Base-by-base conservation (phyloP, 35 echinoderm and acorn worm species). In the Apostichopus parvimensis region DNA sequence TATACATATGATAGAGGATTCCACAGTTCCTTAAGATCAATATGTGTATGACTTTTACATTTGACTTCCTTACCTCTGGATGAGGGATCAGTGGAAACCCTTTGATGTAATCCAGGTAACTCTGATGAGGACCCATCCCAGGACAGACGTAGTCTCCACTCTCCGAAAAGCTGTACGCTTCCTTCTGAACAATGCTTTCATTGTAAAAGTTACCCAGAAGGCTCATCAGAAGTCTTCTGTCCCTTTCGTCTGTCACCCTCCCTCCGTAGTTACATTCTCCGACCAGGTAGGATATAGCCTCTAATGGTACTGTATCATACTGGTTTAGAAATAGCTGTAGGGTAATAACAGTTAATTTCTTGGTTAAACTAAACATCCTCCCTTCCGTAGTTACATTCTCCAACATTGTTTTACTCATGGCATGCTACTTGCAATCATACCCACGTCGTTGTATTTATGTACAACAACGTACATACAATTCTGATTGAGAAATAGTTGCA, bases 251-350 rank as follows among this genome's bases (percentile, higher is more conserved):
- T 14, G 97, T 99, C 18, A 99, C 97, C 9, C 97, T 77, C 4
- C 97, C 97, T 77, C 97, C 97, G 22, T 99, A 99, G 93, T 99
- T 99, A 58, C 97, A 99, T 68, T 99, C 94, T 20, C 97, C 97
- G 6, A 93, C 95, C 61, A 99, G 82, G 87, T 99, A 99, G 1
- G 95, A 91, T 54, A 99, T 85, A 71, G 97, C 97, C 87, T 99
- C 97, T 25, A 99, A 66, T 0, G 97, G 97, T 6, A 99, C 95
- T 5, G 87, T 80, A 24, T 99, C 95, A 90, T 99, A 99, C 66
- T 99, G 95, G 94, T 99, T 99, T 13, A 99, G 85, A 77, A 99
- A 99, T 88, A 99, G 96, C 97, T 99, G 81, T n/a, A n/a, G 86
- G 76, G 80, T 55, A 60, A 95, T 34, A 80, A 61, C 8, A 61